Conservation (phyloP, 2,888 invertebrate species). For the Glomeris marginata region DNA sequence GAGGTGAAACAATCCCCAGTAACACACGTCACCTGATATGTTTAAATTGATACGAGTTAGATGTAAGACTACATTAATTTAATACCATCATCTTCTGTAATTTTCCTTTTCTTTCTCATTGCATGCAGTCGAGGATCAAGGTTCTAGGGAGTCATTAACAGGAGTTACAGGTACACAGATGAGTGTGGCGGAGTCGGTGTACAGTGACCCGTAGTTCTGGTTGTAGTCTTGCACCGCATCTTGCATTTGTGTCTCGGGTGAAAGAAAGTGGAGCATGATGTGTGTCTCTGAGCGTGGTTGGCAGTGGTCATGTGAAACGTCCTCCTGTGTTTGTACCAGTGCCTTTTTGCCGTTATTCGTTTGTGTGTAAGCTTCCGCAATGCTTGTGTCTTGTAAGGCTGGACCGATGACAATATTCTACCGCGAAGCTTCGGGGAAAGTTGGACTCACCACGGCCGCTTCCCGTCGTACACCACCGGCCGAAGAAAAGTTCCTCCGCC, state of each 20-base stretch:
- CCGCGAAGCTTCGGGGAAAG: slow-evolving; percentile 20
- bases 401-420: slow-evolving; percentile 29
- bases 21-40: not conserved
- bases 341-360: not conserved
- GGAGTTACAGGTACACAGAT: slow-evolving; percentile 19
- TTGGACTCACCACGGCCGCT: slow-evolving; percentile 28
- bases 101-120: slow-evolving; percentile 15
- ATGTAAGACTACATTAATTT: not conserved
- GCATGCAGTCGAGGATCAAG: slow-evolving; percentile 20
- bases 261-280: too few species aligned
- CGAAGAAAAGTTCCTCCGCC: slow-evolving; percentile 41
- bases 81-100: slow-evolving; percentile 8
- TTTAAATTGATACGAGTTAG: not conserved
- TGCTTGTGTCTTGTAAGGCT: slow-evolving; percentile 20
- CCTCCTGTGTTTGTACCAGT: not conserved
- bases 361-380: not conserved
- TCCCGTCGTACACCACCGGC: slow-evolving; percentile 54
- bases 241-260: not conserved
- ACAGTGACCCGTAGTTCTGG: not conserved
- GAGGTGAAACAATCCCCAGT: too few species aligned
- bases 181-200: slow-evolving; percentile 1
- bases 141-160: slow-evolving; percentile 20
- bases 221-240: not conserved
- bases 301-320: not conserved
- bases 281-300: not conserved